phyloP scores from a whole-genome alignment of 2,888 invertebrate species.

The Epinotia brunnichana region DNA sequence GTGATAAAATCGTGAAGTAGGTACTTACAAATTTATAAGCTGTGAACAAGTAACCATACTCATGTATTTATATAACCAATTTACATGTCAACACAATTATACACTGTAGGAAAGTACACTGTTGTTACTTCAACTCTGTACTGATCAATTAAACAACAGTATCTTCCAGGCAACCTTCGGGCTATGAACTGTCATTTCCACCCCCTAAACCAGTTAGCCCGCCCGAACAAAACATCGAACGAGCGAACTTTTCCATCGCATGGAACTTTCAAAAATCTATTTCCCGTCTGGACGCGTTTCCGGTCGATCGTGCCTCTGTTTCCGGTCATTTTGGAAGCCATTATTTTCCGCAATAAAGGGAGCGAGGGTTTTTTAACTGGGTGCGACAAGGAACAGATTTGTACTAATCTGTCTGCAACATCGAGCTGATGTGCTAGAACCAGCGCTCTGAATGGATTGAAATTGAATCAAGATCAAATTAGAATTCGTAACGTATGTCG shows the following conservation, averaged over 20 bases:
- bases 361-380: slow-evolving; percentile 17
- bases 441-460: too few relatives aligned
- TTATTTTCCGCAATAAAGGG: slow-evolving; percentile 58
- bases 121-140: too few relatives aligned
- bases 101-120: too few relatives aligned
- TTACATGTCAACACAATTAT: too few relatives aligned
- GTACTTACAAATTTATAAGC: too few relatives aligned
- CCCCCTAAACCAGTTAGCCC: slow-evolving; percentile 18
- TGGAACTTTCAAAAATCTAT: slow-evolving; percentile 79
- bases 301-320: slow-evolving; percentile 59
- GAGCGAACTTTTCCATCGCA: slow-evolving; percentile 59
- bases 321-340: slow-evolving; percentile 66
- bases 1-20: too few relatives aligned
- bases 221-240: slow-evolving; percentile 42
- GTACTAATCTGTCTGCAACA: not conserved
- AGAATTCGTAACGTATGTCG: not conserved
- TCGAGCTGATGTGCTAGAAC: too few relatives aligned
- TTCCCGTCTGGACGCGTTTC: slow-evolving; percentile 77
- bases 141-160: not conserved
- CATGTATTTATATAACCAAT: too few relatives aligned
- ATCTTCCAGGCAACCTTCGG: slow-evolving; percentile 10
- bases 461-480: not conserved
- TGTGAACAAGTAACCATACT: too few relatives aligned
- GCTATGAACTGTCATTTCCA: slow-evolving; percentile 14
- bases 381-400: not conserved